A percentile compares a stretch with the other conserved stretches of the same genome.
Evolutionary conservation across 2,797 vertebrate species (phyloP).

Genomic region (Siniperca undulata): DNA sequence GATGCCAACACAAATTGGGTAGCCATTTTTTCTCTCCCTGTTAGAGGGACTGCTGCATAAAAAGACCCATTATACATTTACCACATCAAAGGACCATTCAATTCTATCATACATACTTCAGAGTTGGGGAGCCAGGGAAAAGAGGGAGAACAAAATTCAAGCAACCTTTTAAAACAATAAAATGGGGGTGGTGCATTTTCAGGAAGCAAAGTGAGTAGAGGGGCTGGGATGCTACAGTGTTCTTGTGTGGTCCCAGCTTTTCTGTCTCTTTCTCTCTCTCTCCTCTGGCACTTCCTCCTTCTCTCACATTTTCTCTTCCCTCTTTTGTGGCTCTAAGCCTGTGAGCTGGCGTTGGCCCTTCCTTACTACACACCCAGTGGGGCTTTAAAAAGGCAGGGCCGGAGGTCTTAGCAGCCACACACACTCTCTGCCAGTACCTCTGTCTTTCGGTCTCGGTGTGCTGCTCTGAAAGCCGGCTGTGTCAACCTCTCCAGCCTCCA

Average conservation of each 20-base stretch:
- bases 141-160: slow-evolving; percentile 42
- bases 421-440: slow-evolving; percentile 51
- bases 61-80: slow-evolving; percentile 65
- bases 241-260: slow-evolving; percentile 80
- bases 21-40: slow-evolving; percentile 52
- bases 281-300: slow-evolving; percentile 61
- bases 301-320: slow-evolving; percentile 67
- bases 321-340: slow-evolving; percentile 81
- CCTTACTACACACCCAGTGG: slow-evolving; percentile 83
- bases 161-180: slow-evolving; percentile 72
- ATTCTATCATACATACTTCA: slow-evolving; percentile 56
- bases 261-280: slow-evolving; percentile 24
- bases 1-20: slow-evolving; percentile 78
- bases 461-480: slow-evolving; percentile 50
- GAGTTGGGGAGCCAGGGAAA: slow-evolving; percentile 23
- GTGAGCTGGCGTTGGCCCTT: slow-evolving; percentile 83
- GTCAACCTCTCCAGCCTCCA: slow-evolving; percentile 63
- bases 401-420: slow-evolving; percentile 80
- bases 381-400: slow-evolving; percentile 86
- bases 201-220: slow-evolving; percentile 60
- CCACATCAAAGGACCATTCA: slow-evolving; percentile 78
- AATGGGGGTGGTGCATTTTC: slow-evolving; percentile 40
- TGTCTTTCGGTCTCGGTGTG: slow-evolving; percentile 53
- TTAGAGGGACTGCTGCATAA: slow-evolving; percentile 59
- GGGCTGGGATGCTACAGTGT: slow-evolving; percentile 54